Evolutionary conservation across 2,888 invertebrate species (phyloP), one percentile per base, ranked within the genome.

Genomic region (Conus canariensis): DNA sequence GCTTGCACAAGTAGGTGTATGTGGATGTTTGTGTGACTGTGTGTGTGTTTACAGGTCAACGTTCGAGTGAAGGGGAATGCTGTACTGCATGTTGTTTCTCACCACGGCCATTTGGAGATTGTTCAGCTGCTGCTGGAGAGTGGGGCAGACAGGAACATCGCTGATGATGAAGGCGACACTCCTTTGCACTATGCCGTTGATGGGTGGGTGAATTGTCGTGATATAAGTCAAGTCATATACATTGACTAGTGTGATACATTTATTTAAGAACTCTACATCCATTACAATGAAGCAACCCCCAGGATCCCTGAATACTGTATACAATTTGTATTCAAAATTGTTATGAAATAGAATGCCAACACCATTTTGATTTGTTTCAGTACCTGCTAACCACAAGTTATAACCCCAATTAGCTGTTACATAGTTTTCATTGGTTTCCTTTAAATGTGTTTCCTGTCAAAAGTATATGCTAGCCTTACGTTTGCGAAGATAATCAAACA

Each of bases 181-280:
- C 92, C 93, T 6, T 88, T 94, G 19, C 94, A 93, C 87, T 94
- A 92, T 87, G 93, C 93, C 85, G 93, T 93, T 12, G 93, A 92
- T 91, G 93, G 93, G 94, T 93, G 90, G 45, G 90, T 19, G 9
- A 22, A 58, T 22, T 22, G 12, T 80, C 22, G 22, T 74, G 70
- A 74, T 77, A 77, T 4, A 10, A 64, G 64, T 64, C 64, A 14
- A 64, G 10, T 7, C 70, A 70, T 70, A 7, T 7, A 70, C 7
- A 19, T 16, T 22, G 70, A 70, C 22, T 7, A 70, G 14, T 12
- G 70, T 7, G 70, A 70, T 19, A 70, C 70, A 7, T 30, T 30
- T 30, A 30, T 30, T 30, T 30, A 30, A 30, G 30, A 30, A 30
- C 30, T 30, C 30, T 30, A 30, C 30, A 30, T 30, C 70, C 70